phyloP scores from a whole-genome alignment of 2,797 vertebrate genomes.

The Scarus forsteni region DNA sequence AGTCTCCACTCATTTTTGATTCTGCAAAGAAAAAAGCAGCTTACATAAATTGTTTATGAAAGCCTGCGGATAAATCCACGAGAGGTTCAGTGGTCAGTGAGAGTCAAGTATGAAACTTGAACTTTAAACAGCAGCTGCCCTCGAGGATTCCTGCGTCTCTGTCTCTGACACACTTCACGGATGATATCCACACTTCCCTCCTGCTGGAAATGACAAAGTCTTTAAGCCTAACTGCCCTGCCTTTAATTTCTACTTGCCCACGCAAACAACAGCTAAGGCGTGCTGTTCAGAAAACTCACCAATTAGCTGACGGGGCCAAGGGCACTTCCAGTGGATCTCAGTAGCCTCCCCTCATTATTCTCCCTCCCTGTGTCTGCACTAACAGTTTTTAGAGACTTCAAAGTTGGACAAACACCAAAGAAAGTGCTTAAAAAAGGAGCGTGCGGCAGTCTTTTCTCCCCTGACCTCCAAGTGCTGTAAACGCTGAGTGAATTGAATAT shows the following conservation, averaged over 20 bases:
- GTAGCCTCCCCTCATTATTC: slow-evolving; percentile 50
- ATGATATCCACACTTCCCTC: slow-evolving; percentile 6
- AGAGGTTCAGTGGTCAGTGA: slow-evolving; percentile 10
- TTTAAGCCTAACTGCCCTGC: slow-evolving; percentile 30
- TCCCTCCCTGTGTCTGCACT: slow-evolving; percentile 41
- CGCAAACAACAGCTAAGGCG: slow-evolving; percentile 40
- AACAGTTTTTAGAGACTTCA: slow-evolving; percentile 53
- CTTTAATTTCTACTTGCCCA: slow-evolving; percentile 40
- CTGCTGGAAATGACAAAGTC: slow-evolving; percentile 23
- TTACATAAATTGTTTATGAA: not conserved
- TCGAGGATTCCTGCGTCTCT: not conserved
- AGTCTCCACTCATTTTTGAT: not conserved
- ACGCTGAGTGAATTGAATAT: slow-evolving; percentile 79
- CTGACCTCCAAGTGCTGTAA: slow-evolving; percentile 75
- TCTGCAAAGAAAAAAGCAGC: slow-evolving; percentile 7
- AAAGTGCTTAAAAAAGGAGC: slow-evolving; percentile 45
- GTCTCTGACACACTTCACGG: slow-evolving; percentile 4
- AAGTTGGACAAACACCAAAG: slow-evolving; percentile 72
- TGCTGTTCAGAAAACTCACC: slow-evolving; percentile 33
- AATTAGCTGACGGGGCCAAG: slow-evolving; percentile 53
- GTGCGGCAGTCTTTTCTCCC: slow-evolving; percentile 38
- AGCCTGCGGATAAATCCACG: slow-evolving; percentile 17
- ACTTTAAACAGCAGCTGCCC: slow-evolving; percentile 18
- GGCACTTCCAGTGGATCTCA: slow-evolving; percentile 33
- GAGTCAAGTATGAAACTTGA: slow-evolving; percentile 30